Conservation (phyloP, 2,797 vertebrate species). For the Enteromius mattozi region DNA sequence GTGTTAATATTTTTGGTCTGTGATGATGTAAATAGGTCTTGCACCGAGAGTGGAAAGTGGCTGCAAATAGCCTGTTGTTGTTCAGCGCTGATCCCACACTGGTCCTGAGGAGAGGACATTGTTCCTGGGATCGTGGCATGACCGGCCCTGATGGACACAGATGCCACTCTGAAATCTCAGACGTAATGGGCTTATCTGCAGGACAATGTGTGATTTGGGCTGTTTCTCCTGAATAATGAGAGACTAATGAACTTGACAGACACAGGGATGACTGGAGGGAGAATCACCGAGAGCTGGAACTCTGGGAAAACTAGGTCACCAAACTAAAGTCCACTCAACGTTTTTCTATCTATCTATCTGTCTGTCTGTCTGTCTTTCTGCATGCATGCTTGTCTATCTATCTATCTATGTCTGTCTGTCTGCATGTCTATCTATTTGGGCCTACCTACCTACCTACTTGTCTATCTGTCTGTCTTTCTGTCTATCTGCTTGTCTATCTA, state of each 20-base stretch:
- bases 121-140: constrained; percentile 30
- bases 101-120: constrained; percentile 36
- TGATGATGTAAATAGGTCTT: neutral
- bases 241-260: constrained; percentile 48
- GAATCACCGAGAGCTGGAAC: constrained; percentile 31
- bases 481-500: too few relatives aligned
- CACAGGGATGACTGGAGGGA: constrained; percentile 12
- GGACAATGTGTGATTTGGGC: constrained; percentile 28
- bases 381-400: neutral
- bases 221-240: constrained; percentile 35
- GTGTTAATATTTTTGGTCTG: neutral
- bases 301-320: neutral
- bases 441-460: neutral
- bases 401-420: neutral
- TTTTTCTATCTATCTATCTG: neutral
- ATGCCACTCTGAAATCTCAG: constrained; percentile 22
- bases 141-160: constrained; percentile 8
- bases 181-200: constrained; percentile 51
- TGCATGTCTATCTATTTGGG: neutral
- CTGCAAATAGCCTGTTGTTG: neutral
- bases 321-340: constrained; percentile 6
- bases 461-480: too few relatives aligned
- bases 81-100: constrained; percentile 7
- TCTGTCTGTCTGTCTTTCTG: neutral
- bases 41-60: neutral